Percentiles rank a stretch among this genome's conserved stretches.
phyloP scores from a whole-genome alignment of 2,113 vertebrate species.

The Istiophorus platypterus region DNA sequence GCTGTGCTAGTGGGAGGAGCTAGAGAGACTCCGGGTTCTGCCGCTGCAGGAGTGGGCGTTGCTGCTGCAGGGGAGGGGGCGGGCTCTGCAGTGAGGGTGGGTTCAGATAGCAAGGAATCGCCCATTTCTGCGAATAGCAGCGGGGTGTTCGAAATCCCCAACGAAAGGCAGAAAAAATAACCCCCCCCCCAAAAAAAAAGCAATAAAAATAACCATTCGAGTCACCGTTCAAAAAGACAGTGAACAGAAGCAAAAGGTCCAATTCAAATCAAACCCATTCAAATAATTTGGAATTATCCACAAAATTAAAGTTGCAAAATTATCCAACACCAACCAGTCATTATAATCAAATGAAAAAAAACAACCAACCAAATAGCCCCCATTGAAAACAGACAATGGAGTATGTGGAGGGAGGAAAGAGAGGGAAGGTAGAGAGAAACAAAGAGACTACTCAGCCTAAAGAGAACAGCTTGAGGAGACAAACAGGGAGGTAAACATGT shows the following conservation, averaged over 20 bases:
- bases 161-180: conserved; percentile 69
- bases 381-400: conserved; percentile 75
- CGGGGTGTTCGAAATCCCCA: conserved; percentile 53
- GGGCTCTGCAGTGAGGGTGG: conserved; percentile 83
- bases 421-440: conserved; percentile 77
- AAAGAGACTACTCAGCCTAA: conserved; percentile 77
- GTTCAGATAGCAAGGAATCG: conserved; percentile 85
- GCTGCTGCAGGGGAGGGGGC: conserved; percentile 83
- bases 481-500: conserved; percentile 66
- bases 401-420: conserved; percentile 70
- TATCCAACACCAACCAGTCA: conserved; percentile 30
- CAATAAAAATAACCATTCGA: conserved; percentile 60
- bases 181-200: conserved; percentile 64
- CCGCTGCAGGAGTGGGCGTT: conserved; percentile 79
- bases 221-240: conserved; percentile 34
- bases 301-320: conserved; percentile 61
- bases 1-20: conserved; percentile 86
- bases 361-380: conserved; percentile 70
- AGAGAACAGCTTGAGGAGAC: conserved; percentile 71
- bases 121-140: conserved; percentile 82
- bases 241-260: conserved; percentile 45
- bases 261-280: conserved; percentile 61
- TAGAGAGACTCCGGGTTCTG: conserved; percentile 83
- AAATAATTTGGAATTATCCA: conserved; percentile 33
- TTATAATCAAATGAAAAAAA: conserved; percentile 56